Conservation (phyloP, 1,140 invertebrate species). For the Aphelenchoides fujianensis region DNA sequence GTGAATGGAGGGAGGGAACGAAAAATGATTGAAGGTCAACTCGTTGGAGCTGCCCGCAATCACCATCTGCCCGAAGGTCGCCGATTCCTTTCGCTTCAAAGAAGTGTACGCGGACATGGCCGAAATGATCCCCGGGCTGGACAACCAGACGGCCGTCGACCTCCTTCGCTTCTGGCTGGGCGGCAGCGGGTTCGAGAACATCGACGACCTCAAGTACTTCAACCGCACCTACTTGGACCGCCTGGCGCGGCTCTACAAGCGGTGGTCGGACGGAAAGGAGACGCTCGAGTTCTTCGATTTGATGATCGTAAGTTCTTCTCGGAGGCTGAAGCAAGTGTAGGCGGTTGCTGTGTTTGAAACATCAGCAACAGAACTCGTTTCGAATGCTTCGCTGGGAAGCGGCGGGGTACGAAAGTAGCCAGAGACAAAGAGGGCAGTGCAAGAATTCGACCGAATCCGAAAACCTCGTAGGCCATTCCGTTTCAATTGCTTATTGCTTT, state of each 20-base stretch:
- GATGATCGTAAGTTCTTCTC: conserved; percentile 39
- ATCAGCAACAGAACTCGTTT: too few relatives aligned
- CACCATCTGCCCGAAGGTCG: conserved; percentile 55
- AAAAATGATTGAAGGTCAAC: conserved; percentile 33
- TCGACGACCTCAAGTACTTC: conserved; percentile 44
- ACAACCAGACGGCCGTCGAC: conserved; percentile 31
- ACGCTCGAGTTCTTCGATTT: conserved; percentile 46
- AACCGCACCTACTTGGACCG: conserved; percentile 52
- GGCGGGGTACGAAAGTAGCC: too few relatives aligned
- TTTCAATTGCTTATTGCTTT: conserved; percentile 5
- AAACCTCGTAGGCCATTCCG: too few relatives aligned
- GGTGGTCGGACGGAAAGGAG: conserved; percentile 46
- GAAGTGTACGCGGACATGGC: conserved; percentile 48
- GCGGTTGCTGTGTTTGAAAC: too few relatives aligned
- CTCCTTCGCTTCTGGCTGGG: conserved; percentile 43
- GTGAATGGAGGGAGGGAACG: too few relatives aligned
- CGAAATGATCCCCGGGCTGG: conserved; percentile 28
- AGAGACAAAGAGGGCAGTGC: too few relatives aligned
- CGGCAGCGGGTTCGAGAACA: conserved; percentile 58
- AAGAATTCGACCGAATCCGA: too few relatives aligned
- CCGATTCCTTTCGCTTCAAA: conserved; percentile 56
- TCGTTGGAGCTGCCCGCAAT: conserved; percentile 52
- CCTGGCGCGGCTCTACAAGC: conserved; percentile 39
- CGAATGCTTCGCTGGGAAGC: too few relatives aligned
- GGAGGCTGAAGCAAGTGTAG: too few relatives aligned